phyloP scores from a whole-genome alignment of 2,113 vertebrate genomes.

The Ageneiosus marmoratus region DNA sequence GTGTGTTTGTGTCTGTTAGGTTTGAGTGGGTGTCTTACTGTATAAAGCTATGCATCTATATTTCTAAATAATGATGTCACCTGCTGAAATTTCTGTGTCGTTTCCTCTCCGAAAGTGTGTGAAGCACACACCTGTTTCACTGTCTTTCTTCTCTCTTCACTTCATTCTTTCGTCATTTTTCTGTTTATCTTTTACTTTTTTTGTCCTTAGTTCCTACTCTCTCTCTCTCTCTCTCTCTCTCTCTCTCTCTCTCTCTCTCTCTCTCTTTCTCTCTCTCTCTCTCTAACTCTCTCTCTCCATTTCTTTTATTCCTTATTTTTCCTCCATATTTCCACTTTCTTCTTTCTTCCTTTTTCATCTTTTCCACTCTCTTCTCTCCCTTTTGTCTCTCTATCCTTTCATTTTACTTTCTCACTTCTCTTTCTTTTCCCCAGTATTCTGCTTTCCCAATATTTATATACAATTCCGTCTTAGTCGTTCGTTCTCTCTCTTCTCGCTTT shows the following conservation, averaged over 20 bases:
- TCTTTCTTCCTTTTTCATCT: no score
- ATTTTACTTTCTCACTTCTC: neutral
- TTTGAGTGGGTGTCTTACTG: neutral
- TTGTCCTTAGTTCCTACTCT: neutral
- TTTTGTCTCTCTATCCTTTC: neutral
- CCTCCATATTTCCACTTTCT: neutral
- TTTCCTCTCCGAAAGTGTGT: neutral
- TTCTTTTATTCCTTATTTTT: neutral
- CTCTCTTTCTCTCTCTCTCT: neutral
- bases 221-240: neutral
- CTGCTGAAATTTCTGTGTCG: conserved; percentile 19
- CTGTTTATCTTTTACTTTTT: neutral
- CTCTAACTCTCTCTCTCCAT: neutral
- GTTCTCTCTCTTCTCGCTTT: no score
- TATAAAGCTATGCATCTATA: conserved; percentile 8
- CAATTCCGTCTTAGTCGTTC: neutral
- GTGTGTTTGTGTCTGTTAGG: neutral
- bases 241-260: neutral
- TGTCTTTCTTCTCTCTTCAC: neutral
- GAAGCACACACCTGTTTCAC: neutral
- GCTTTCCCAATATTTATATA: neutral
- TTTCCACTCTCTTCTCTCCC: no score
- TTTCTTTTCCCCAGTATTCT: neutral
- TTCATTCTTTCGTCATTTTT: neutral
- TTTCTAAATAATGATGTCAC: conserved; percentile 44